Conservation (phyloP, 2,888 invertebrate species). For the Pollenia griseotomentosa region DNA sequence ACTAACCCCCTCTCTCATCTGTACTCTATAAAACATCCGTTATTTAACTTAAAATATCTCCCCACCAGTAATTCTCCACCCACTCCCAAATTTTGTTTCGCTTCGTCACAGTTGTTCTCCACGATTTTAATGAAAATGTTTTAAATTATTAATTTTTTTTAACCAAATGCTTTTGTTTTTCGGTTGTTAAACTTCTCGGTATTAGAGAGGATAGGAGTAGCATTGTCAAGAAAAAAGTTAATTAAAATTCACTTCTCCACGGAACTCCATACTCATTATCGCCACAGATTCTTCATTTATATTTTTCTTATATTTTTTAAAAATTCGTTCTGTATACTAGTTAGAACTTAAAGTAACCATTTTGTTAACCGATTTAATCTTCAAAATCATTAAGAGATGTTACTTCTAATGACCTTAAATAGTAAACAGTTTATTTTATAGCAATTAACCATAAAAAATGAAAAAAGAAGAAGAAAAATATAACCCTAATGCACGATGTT, state of each 20-base stretch:
- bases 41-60: slow-evolving; percentile 1
- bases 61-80: background rate
- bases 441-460: no score
- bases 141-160: background rate
- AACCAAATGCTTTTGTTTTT: background rate
- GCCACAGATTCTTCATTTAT: slow-evolving; percentile 5
- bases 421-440: no score
- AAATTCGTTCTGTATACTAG: background rate
- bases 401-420: background rate
- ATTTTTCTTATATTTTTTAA: background rate
- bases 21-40: background rate
- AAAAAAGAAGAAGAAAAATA: no score
- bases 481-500: no score
- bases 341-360: background rate
- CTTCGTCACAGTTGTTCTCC: slow-evolving; percentile 30
- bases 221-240: slow-evolving; percentile 52
- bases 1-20: background rate
- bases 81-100: background rate
- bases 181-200: background rate
- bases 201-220: background rate
- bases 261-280: background rate
- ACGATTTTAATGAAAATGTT: slow-evolving; percentile 5
- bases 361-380: background rate
- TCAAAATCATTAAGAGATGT: background rate
- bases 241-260: slow-evolving; percentile 36